Conservation (phyloP, 2,113 vertebrate genomes). For the Shinisaurus crocodilurus region DNA sequence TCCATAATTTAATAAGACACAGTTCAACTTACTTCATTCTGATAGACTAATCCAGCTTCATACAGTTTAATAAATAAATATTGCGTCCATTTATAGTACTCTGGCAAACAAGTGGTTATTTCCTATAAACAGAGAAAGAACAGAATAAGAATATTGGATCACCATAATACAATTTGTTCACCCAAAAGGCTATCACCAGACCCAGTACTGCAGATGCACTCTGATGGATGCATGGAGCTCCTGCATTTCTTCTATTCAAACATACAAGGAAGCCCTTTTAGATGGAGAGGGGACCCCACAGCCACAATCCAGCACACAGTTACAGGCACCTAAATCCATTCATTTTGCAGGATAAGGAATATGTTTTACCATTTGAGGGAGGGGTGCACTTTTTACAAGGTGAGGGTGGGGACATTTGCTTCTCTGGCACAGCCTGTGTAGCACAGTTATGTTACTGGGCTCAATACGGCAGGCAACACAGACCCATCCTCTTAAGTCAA, state of each 20-base stretch:
- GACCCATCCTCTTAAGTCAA: neutral
- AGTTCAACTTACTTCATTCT: slow-evolving; percentile 89
- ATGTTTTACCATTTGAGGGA: neutral
- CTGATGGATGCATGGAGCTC: neutral
- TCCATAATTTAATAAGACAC: neutral
- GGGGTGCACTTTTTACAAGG: neutral
- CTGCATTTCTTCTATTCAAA: neutral
- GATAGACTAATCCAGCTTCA: slow-evolving; percentile 92
- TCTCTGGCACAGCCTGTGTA: neutral
- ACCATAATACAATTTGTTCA: slow-evolving; percentile 2
- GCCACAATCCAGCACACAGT: neutral
- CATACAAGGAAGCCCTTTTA: neutral
- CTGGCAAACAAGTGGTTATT: slow-evolving; percentile 91
- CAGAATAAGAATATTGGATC: neutral
- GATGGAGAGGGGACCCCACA: neutral
- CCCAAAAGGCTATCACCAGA: neutral
- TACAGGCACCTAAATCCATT: neutral
- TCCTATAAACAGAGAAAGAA: slow-evolving; percentile 80
- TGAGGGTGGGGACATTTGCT: neutral
- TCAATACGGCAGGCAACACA: neutral
- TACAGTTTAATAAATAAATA: slow-evolving; percentile 94
- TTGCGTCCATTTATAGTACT: slow-evolving; percentile 98
- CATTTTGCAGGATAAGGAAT: neutral
- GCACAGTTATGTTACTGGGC: neutral
- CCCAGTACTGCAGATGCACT: neutral